phyloP scores from a whole-genome alignment of 2,797 vertebrate species.

The Manis crassicaudata region DNA sequence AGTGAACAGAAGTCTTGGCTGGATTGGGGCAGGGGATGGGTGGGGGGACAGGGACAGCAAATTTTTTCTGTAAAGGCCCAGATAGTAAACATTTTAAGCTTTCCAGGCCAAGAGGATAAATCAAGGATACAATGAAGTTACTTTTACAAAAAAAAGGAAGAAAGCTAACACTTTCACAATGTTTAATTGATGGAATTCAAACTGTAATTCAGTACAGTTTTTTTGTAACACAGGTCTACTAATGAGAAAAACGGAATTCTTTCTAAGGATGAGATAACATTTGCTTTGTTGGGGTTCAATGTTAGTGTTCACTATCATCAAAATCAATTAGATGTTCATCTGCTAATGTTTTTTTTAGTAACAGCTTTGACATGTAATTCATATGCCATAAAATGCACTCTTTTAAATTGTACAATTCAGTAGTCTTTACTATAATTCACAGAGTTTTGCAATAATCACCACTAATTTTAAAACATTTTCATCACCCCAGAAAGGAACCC shows the following conservation, averaged over 20 bases:
- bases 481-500: neutral
- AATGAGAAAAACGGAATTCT: neutral
- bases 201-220: neutral
- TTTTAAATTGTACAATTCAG: neutral
- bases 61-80: neutral
- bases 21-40: too few relatives aligned
- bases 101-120: neutral
- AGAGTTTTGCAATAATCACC: neutral
- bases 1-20: neutral
- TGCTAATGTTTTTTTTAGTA: neutral
- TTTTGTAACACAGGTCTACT: neutral
- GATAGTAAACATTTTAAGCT: neutral
- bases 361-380: neutral
- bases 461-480: neutral
- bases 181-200: neutral
- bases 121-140: neutral
- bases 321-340: neutral
- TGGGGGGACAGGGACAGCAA: neutral
- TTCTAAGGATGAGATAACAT: neutral
- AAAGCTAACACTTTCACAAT: neutral
- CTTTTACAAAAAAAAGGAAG: neutral
- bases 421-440: neutral
- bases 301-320: neutral
- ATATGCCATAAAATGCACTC: neutral
- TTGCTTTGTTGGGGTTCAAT: neutral